Base-by-base conservation (phyloP, 2,888 invertebrate species). In the Augiades crinisus region DNA sequence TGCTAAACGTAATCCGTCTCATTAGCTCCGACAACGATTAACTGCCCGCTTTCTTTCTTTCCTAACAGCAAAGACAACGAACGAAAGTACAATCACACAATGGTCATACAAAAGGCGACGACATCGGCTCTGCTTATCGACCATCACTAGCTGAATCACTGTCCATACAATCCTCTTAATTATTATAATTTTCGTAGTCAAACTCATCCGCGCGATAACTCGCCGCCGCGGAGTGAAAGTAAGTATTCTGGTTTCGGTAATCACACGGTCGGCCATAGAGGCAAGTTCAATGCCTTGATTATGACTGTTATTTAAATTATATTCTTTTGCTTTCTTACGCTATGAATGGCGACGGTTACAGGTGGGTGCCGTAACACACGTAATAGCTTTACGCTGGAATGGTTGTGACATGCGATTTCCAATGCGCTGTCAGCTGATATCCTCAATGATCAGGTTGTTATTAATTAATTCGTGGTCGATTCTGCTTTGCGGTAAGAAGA, bases 251-350 rank as follows among this genome's bases (percentile, higher is more conserved):
- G 78, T 81, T 80, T 65, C 60, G 63, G 66, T 81, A 79, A 81
- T 82, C 79, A 80, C 77, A 78, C 71, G 75, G 68, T 70, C 68
- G 68, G 57, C 55, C 71, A 68, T 72, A 66, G 74, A 70, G 63
- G 73, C 85, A 88, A 87, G 88, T 88, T 88, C 88, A 89, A 84
- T 89, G 88, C 75, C 83, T 88, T 77, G 77, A 82, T 87, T 84
- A 85, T 81, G 80, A 74, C 74, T 76, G 75, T 80, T 83, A 81
- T 78, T 78, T 69, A 75, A 81, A 81, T 77, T 81, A 79, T 78
- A 78, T 79, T 77, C 65, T 74, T 67, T 75, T 72, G 68, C 75
- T 78, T 78, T 76, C 72, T 67, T 75, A 65, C 68, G 65, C 67
- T 68, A 68, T 73, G 75, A 73, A 75, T 72, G 72, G 69, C 62